These are phyloP conservation scores for Drosophila ustulata DNA, from an alignment of 2,888 invertebrate genomes.

Conservation along the genomic window DNA sequence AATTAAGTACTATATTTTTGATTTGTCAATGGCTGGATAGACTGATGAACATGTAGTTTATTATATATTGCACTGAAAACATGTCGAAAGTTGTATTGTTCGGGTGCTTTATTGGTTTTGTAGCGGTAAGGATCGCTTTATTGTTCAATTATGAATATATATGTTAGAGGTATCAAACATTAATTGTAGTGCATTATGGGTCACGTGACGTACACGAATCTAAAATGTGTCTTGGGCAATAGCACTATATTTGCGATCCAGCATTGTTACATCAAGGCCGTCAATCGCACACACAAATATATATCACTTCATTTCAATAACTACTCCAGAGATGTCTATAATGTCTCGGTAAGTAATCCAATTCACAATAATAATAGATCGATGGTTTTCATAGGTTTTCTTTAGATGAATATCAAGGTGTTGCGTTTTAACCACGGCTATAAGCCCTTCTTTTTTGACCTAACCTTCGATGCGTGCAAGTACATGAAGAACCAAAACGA, in stretches of 20 bases:
- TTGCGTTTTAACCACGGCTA: slow-evolving; percentile 44
- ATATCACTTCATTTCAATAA: neutral
- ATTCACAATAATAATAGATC: neutral
- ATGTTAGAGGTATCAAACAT: no score
- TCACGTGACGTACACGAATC: slow-evolving; percentile 53
- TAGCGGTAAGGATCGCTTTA: slow-evolving; percentile 18
- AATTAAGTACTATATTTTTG: neutral
- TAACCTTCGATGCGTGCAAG: slow-evolving; percentile 36
- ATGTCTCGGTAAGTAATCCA: neutral
- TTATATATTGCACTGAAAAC: neutral
- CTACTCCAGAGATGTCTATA: neutral
- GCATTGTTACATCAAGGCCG: slow-evolving; percentile 14
- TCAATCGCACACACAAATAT: slow-evolving; percentile 1
- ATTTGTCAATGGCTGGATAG: neutral
- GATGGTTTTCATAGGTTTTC: neutral
- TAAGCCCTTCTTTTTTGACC: slow-evolving; percentile 27
- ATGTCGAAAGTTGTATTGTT: slow-evolving; percentile 10
- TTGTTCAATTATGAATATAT: accelerated
- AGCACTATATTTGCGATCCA: neutral
- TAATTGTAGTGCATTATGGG: slow-evolving; percentile 20
- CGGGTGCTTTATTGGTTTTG: neutral
- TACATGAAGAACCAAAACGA: slow-evolving; percentile 24
- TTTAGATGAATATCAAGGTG: slow-evolving; percentile 3
- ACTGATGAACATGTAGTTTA: neutral
- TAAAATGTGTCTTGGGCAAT: slow-evolving; percentile 15